Conservation (phyloP, 2,797 vertebrate genomes). For the Lacerta agilis region DNA sequence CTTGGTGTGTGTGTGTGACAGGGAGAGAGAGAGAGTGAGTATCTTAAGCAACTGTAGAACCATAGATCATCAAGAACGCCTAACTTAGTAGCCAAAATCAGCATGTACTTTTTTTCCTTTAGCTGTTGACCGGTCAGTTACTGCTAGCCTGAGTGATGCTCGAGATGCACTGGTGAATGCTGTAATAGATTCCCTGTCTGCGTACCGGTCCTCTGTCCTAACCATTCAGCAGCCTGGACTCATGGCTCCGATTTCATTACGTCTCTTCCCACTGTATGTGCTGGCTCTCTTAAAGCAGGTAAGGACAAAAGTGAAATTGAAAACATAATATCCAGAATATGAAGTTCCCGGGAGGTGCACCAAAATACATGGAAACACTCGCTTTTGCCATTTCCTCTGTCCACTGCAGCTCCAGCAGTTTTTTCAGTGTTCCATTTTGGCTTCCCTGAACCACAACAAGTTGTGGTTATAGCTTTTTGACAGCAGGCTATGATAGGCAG, state of each 20-base stretch:
- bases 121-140: constrained; percentile 93
- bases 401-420: neutral
- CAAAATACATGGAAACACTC: neutral
- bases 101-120: neutral
- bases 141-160: constrained; percentile 90
- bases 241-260: constrained; percentile 86
- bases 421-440: neutral
- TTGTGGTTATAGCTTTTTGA: too few relatives aligned
- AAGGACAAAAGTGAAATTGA: constrained; percentile 32
- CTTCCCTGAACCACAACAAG: neutral
- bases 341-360: neutral
- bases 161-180: constrained; percentile 95
- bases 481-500: neutral
- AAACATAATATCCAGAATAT: neutral
- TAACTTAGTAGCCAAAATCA: neutral
- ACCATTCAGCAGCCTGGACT: constrained; percentile 92
- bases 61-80: neutral
- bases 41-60: neutral
- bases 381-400: neutral
- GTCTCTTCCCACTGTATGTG: constrained; percentile 91
- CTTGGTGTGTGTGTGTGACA: neutral
- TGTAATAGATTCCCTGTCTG: constrained; percentile 88
- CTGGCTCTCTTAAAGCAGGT: constrained; percentile 96
- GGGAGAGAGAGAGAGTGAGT: neutral
- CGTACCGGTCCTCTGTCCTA: constrained; percentile 87